phyloP scores from a whole-genome alignment of 2,888 invertebrate genomes.

The Seira ritae region DNA sequence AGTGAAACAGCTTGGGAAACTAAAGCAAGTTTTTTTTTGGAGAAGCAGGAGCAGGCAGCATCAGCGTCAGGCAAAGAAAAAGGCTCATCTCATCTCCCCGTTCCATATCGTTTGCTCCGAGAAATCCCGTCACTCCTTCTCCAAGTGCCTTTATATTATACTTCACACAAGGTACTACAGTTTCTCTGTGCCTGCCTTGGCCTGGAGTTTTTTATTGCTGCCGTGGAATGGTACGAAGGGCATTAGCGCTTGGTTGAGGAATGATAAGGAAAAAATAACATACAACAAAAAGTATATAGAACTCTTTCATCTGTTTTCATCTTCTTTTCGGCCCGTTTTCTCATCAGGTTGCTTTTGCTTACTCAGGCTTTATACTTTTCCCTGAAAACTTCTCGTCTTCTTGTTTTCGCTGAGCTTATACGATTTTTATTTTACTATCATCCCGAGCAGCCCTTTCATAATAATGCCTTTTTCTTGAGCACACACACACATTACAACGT shows the following conservation, averaged over 20 bases:
- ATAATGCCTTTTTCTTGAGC: conserved; percentile 1
- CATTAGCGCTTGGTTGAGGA: neutral
- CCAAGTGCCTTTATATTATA: conserved; percentile 1
- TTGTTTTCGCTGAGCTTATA: conserved; percentile 8
- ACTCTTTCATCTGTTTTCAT: conserved; percentile 24
- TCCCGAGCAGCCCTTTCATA: neutral
- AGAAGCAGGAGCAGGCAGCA: conserved; percentile 3
- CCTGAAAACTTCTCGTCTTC: neutral
- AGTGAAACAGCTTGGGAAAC: conserved; percentile 23
- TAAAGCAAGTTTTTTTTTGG: neutral
- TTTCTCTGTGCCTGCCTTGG: neutral
- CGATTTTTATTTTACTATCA: neutral
- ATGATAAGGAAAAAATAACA: conserved; percentile 29
- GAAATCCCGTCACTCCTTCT: conserved; percentile 54
- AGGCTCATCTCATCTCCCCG: conserved; percentile 51
- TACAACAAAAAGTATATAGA: conserved; percentile 56
- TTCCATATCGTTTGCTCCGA: conserved; percentile 64
- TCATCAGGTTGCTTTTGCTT: conserved; percentile 59
- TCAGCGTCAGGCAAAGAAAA: conserved; percentile 25
- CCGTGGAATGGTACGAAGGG: neutral
- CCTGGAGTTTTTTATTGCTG: neutral
- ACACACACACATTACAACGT: conserved; percentile 30
- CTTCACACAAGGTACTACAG: neutral
- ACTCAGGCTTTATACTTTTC: conserved; percentile 23
- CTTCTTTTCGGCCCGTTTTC: conserved; percentile 35